A percentile compares a stretch with the other conserved stretches of the same genome.
phyloP scores from a whole-genome alignment of 2,113 vertebrate species.

The Notothenia rossii region DNA sequence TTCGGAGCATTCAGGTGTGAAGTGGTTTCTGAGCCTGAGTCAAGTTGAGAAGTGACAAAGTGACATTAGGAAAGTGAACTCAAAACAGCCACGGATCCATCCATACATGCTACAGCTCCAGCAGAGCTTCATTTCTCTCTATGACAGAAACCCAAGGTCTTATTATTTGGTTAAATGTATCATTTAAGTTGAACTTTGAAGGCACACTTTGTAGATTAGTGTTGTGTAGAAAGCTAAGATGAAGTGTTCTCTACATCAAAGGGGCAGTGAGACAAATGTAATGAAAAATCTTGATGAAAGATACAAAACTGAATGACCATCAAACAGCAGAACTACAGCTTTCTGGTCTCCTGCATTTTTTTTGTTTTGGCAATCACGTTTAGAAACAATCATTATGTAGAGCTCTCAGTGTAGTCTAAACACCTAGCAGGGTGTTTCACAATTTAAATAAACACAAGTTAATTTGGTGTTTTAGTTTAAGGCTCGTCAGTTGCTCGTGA shows the following conservation, averaged over 20 bases:
- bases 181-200: not conserved
- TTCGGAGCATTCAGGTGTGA: not conserved
- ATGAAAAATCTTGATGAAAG: conserved; percentile 19
- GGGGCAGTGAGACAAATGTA: not conserved
- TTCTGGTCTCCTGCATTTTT: not conserved
- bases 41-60: not conserved
- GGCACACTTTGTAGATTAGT: not conserved
- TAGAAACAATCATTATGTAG: not conserved
- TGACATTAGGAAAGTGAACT: not conserved
- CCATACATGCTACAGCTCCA: not conserved
- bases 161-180: not conserved
- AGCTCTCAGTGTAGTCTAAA: not conserved
- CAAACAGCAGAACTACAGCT: not conserved
- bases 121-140: not conserved
- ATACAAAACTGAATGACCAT: not conserved
- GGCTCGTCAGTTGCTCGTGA: too few relatives aligned
- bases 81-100: not conserved
- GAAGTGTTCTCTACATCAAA: not conserved
- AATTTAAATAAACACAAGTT: too few relatives aligned
- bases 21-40: not conserved
- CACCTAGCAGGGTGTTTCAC: not conserved
- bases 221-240: not conserved
- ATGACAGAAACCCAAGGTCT: not conserved
- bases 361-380: not conserved
- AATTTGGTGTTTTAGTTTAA: not conserved